These are phyloP conservation scores for Cynocephalus volans DNA, from an alignment of 2,113 vertebrate genomes.

Conservation along the genomic window DNA sequence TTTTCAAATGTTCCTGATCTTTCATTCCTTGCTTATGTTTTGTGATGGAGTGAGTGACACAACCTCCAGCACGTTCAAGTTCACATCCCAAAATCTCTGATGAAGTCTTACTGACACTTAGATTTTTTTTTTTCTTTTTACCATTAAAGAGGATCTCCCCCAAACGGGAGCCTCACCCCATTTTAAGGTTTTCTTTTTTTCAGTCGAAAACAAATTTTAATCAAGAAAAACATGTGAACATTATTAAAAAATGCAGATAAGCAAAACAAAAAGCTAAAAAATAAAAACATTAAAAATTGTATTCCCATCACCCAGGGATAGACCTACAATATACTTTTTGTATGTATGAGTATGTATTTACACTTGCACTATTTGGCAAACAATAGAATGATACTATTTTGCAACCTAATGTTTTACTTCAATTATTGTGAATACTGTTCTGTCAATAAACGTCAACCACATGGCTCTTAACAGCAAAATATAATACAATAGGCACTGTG, in stretches of 20 bases:
- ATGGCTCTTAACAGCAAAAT: neutral
- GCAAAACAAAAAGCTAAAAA: neutral
- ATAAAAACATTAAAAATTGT: neutral
- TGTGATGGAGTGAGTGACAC: slow-evolving; percentile 86
- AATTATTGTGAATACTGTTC: neutral
- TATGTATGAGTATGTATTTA: neutral
- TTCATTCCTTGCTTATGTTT: slow-evolving; percentile 81
- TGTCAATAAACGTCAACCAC: neutral
- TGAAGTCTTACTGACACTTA: slow-evolving; percentile 60
- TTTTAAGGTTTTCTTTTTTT: neutral
- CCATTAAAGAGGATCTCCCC: neutral
- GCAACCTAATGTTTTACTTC: neutral
- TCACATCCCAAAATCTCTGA: slow-evolving; percentile 69
- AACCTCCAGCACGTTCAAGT: slow-evolving; percentile 65
- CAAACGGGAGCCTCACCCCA: neutral
- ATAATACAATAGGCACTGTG: neutral
- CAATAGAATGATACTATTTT: neutral
- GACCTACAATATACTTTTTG: neutral
- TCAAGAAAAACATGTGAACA: neutral
- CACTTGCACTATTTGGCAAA: neutral
- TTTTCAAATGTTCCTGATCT: slow-evolving; percentile 91
- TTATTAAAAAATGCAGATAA: neutral
- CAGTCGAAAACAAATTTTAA: neutral
- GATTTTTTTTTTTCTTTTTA: neutral
- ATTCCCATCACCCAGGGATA: neutral